A percentile compares a stretch with the other conserved stretches of the same genome.
Conservation (phyloP, 2,888 invertebrate genomes). For the Heliconius cydno region DNA sequence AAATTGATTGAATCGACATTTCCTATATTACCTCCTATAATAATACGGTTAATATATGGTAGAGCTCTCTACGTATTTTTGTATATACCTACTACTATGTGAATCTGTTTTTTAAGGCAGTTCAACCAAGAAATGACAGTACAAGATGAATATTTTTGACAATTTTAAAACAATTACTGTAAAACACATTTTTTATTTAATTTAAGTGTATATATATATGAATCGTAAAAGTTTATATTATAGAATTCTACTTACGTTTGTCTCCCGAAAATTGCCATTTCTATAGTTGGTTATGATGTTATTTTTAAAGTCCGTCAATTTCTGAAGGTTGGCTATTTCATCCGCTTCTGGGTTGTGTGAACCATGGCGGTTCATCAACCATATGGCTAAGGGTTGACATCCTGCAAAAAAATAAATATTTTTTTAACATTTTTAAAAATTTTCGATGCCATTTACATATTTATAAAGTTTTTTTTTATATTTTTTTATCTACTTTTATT, state of each 20-base stretch:
- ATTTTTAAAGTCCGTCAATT: slow-evolving; percentile 83
- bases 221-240: not conserved
- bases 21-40: too few relatives aligned
- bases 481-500: too few relatives aligned
- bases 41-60: too few relatives aligned
- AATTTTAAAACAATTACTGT: not conserved
- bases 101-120: not conserved
- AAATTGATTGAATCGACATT: too few relatives aligned
- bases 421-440: not conserved
- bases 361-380: slow-evolving; percentile 88
- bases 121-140: not conserved
- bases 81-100: too few relatives aligned
- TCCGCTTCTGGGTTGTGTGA: slow-evolving; percentile 85
- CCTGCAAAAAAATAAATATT: slow-evolving; percentile 78
- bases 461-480: too few relatives aligned
- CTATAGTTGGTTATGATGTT: slow-evolving; percentile 87
- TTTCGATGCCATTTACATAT: too few relatives aligned
- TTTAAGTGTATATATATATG: too few relatives aligned
- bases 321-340: slow-evolving; percentile 81
- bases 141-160: not conserved
- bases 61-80: too few relatives aligned
- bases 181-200: too few relatives aligned
- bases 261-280: slow-evolving; percentile 70
- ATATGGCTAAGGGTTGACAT: slow-evolving; percentile 88
- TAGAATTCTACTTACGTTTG: slow-evolving; percentile 67